phyloP scores from a whole-genome alignment of 2,888 invertebrate genomes.

The Lampropteryx suffumata region DNA sequence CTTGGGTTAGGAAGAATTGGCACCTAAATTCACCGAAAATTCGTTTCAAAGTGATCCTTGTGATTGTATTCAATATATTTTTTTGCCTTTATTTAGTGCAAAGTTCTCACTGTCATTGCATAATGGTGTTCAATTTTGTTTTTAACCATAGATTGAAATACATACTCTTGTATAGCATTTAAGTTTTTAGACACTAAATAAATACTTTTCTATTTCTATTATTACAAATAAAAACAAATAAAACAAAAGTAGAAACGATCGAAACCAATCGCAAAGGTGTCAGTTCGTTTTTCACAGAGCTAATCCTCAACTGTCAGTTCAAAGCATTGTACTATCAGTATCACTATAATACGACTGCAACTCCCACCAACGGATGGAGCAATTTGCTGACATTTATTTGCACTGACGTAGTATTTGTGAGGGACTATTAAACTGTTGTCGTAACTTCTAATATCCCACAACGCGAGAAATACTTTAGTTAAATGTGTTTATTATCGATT shows the following conservation, averaged over 20 bases:
- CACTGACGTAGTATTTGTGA: conserved; percentile 14
- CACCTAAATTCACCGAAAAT: too few relatives aligned
- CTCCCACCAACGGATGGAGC: conserved; percentile 8
- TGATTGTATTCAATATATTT: too few relatives aligned
- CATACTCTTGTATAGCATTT: too few relatives aligned
- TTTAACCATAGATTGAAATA: too few relatives aligned
- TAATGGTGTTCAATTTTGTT: too few relatives aligned
- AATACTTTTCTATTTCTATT: too few relatives aligned
- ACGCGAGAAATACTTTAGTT: not conserved
- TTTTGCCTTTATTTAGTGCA: too few relatives aligned
- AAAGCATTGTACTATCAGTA: conserved; percentile 9
- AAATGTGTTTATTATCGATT: too few relatives aligned
- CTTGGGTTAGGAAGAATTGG: too few relatives aligned
- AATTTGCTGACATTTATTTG: conserved; percentile 18
- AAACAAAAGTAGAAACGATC: conserved; percentile 6
- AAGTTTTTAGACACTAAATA: too few relatives aligned
- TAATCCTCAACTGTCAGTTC: conserved; percentile 14
- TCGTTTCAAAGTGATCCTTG: too few relatives aligned
- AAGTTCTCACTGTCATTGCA: too few relatives aligned
- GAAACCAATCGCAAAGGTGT: conserved; percentile 15
- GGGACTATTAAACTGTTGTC: conserved; percentile 4
- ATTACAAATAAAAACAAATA: not conserved
- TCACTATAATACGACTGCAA: conserved; percentile 4
- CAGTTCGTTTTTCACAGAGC: conserved; percentile 15
- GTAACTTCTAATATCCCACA: conserved; percentile 7